Conservation (phyloP, 2,113 vertebrate genomes). For the Vidua macroura region DNA sequence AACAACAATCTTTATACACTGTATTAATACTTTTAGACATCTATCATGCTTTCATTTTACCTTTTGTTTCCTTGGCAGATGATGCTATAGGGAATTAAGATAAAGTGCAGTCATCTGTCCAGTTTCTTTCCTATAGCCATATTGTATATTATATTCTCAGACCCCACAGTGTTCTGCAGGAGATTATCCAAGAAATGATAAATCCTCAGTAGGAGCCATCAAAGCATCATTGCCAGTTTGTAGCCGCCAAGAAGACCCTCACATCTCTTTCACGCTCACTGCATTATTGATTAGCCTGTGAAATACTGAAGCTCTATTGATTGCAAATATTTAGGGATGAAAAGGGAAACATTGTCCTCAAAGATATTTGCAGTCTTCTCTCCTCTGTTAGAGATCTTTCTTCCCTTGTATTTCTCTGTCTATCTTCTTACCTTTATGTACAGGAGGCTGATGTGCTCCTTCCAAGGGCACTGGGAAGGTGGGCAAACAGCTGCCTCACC, state of each 20-base stretch:
- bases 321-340: slow-evolving; percentile 60
- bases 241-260: background rate
- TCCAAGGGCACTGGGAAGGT: background rate
- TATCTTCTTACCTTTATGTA: background rate
- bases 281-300: slow-evolving; percentile 50
- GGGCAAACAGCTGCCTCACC: background rate
- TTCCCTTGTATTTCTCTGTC: background rate
- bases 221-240: slow-evolving; percentile 32
- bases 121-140: background rate
- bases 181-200: slow-evolving; percentile 50
- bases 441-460: background rate
- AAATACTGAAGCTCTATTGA: slow-evolving; percentile 46
- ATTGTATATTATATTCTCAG: background rate
- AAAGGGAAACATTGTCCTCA: slow-evolving; percentile 9
- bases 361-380: background rate
- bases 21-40: background rate
- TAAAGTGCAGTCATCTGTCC: background rate
- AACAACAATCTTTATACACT: background rate
- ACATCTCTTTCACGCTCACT: slow-evolving; percentile 40
- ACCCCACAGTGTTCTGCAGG: slow-evolving; percentile 2
- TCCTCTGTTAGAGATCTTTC: background rate
- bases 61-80: background rate
- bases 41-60: background rate
- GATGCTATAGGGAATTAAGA: background rate
- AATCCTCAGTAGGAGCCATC: slow-evolving; percentile 34